Base-by-base conservation (phyloP, 2,888 invertebrate genomes). In the Trichogramma dendrolimi region DNA sequence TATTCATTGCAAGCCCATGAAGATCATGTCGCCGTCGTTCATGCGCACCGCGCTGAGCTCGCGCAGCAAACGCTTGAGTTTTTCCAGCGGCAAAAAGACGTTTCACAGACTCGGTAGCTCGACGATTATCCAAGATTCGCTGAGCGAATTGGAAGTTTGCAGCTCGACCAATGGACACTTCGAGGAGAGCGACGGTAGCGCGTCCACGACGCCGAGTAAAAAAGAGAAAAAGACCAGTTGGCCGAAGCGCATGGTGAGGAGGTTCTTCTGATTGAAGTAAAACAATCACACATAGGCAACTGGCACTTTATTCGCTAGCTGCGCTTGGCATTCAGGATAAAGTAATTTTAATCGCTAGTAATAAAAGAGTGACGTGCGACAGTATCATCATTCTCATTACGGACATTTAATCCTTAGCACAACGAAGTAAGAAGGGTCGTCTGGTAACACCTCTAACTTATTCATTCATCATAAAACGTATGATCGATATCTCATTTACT, bases 201-300 rank as follows among this genome's bases (percentile, higher is more conserved):
- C 70, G 5, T 75, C 73, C 6, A 69, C 71, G 4, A 70, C 70
- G 1, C 62, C 68, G 4, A 67, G 71, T 43, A 82, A 81, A 64
- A 87, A 86, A 71, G 81, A 81, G 67, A 86, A 84, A 72, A 89
- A 87, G 77, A 83, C 81, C 71, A 86, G 87, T 73, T 85, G 87
- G 72, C 83, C 92, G 68, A 90, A 87, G 77, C 88, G 87, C 80
- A 86, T 91, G 76, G 84, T 91, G 75, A 90, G 86, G 71, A 91
- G 90, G 83, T 87, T 91, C 75, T 91, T 91, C 83, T 89, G 83
- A 85, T 76, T 75, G 68, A 83, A 82, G 69, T 76, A 73, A 67
- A 62, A 64, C 58, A 27, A 41, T 52, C 60, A 27, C 27, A 27
- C 27, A 27, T 27, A 2, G 27, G 27, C 27, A 27, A 27, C 27